A percentile compares a stretch with the other conserved stretches of the same genome.
These are phyloP conservation scores for Bombus waltoni DNA, from an alignment of 1,140 invertebrate genomes.

Conservation along the genomic window DNA sequence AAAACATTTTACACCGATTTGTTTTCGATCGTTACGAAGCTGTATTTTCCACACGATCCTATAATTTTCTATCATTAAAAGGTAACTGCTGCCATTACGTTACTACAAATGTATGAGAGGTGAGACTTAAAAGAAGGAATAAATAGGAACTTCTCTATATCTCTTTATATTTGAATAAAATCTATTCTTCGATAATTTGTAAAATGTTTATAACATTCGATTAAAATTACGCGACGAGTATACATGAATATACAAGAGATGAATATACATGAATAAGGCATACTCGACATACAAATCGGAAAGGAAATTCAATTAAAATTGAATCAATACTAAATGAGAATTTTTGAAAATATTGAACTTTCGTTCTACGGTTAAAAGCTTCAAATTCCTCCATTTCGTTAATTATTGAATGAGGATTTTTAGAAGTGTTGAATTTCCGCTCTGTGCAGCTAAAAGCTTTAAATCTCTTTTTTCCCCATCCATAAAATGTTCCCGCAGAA, in stretches of 20 bases:
- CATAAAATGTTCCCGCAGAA: neutral
- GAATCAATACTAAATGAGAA: neutral
- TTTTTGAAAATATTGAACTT: neutral
- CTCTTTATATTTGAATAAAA: neutral
- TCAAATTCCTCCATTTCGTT: too few relatives aligned
- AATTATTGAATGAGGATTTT: neutral
- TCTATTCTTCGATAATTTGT: neutral
- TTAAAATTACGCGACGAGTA: neutral
- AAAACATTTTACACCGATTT: neutral
- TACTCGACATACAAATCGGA: neutral
- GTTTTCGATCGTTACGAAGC: neutral
- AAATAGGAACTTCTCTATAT: too few relatives aligned
- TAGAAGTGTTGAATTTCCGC: neutral
- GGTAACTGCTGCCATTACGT: neutral
- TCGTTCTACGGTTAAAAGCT: neutral
- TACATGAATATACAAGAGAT: neutral
- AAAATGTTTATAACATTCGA: neutral
- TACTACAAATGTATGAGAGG: neutral
- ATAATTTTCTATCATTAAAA: neutral
- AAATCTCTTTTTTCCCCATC: neutral
- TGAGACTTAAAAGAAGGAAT: too few relatives aligned
- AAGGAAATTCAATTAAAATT: neutral
- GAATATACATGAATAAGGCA: neutral
- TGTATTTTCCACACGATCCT: neutral
- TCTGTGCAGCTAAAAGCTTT: neutral